Base-by-base conservation (phyloP, 2,888 invertebrate genomes). In the Helleia helle region DNA sequence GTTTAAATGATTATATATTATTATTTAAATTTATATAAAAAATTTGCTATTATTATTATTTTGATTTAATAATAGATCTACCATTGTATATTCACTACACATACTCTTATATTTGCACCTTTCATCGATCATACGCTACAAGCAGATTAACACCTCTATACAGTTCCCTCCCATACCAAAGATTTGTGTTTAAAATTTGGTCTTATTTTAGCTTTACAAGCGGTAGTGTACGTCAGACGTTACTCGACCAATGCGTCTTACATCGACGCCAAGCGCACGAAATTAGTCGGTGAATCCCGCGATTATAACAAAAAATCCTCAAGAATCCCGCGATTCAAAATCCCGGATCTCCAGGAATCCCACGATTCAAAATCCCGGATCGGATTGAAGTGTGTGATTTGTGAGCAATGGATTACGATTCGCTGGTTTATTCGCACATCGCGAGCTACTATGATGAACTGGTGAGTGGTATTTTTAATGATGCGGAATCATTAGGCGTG, bases 371-470 rank as follows among this genome's bases (percentile, higher is more conserved):
- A 51, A 40, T 38, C 45, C 47, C 46, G 44, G 13, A 38, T 28
- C 27, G 30, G 43, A 36, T 44, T 46, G 49, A 42, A 37, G 54
- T 54, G 53, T 34, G 34, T 34, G 34, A 34, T 34, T 22, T 51
- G 49, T 36, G 52, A 46, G 67, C 55, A 63, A 89, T 89, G 89
- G 89, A 89, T 88, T 89, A 89, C 85, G 89, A 89, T 55, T 86
- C 89, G 66, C 73, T 89, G 60, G 79, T 89, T 55, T 88, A 87
- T 69, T 87, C 89, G 55, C 89, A 89, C 45, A 86, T 89, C 44
- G 80, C 88, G 55, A 87, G 87, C 56, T 89, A 89, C 71, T 89
- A 89, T 62, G 89, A 89, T 58, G 86, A 87, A 44, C 58, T 88
- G 88, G 88, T 88, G 56, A 75, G 79, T 62, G 47, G 40, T 5